Percentiles rank a stretch among this genome's conserved stretches.
Conservation (phyloP, 2,797 vertebrate genomes). For the Tragopan temminckii region DNA sequence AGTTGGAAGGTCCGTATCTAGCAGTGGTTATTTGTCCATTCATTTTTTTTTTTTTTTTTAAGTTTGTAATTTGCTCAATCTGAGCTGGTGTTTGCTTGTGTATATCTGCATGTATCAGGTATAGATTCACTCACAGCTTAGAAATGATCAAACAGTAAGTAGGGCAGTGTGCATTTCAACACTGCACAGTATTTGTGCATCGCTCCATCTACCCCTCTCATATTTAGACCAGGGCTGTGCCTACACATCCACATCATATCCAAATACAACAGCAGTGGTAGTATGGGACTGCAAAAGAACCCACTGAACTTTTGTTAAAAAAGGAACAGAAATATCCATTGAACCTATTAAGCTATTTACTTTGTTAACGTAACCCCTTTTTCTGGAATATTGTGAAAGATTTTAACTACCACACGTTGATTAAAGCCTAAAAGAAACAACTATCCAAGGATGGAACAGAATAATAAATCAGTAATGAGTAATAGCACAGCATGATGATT, state of each 20-base stretch:
- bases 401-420: background rate
- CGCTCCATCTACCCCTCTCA: background rate
- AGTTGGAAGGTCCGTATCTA: background rate
- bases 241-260: background rate
- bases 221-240: background rate
- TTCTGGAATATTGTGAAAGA: background rate
- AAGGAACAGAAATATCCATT: background rate
- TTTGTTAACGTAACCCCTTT: background rate
- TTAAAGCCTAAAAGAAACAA: background rate
- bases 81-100: background rate
- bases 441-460: background rate
- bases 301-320: background rate
- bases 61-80: background rate
- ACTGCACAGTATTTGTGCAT: accelerated
- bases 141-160: background rate
- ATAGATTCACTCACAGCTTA: background rate
- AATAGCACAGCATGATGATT: background rate
- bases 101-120: background rate
- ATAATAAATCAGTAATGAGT: background rate
- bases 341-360: background rate
- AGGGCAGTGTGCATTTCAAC: background rate
- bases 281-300: background rate
- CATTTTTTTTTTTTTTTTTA: background rate
- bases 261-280: background rate
- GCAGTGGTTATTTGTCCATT: background rate